Conservation (phyloP, 2,113 vertebrate species). For the Holacanthus passer region DNA sequence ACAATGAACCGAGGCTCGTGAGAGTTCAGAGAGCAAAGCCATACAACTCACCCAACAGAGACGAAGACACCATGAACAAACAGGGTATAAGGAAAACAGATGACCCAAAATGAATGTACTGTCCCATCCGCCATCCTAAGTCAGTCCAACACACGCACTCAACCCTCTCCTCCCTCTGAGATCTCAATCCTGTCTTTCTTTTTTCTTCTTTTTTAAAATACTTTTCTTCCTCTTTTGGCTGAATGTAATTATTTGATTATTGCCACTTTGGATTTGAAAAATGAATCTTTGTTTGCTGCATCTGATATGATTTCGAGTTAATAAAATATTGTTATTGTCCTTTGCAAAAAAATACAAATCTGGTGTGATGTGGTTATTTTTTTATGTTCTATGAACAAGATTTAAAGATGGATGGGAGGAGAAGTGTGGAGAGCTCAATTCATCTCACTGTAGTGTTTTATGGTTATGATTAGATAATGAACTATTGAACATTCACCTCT, state of each 20-base stretch:
- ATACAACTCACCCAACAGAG: constrained; percentile 41
- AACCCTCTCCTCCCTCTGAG: constrained; percentile 28
- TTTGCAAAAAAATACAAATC: constrained; percentile 70
- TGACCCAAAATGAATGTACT: constrained; percentile 69
- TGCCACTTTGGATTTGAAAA: constrained; percentile 75
- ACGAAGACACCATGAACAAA: constrained; percentile 23
- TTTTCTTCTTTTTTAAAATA: constrained; percentile 3
- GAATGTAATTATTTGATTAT: constrained; percentile 80
- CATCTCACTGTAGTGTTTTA: constrained; percentile 39
- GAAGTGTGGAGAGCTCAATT: background rate
- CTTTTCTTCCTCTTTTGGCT: constrained; percentile 69
- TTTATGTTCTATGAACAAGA: background rate
- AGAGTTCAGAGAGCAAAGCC: constrained; percentile 69
- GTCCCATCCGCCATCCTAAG: constrained; percentile 19
- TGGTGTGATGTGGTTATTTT: constrained; percentile 26
- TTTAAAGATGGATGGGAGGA: background rate
- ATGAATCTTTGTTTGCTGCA: constrained; percentile 79
- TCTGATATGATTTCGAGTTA: constrained; percentile 79
- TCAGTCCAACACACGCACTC: constrained; percentile 22
- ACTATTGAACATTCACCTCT: constrained; percentile 34
- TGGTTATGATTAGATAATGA: constrained; percentile 46
- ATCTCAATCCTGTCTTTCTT: constrained; percentile 22
- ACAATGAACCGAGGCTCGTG: constrained; percentile 1
- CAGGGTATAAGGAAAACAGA: constrained; percentile 26
- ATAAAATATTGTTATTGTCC: constrained; percentile 81